A percentile compares a stretch with the other conserved stretches of the same genome.
Evolutionary conservation across 2,797 vertebrate genomes (phyloP).

Genomic region (Acanthornis magna): DNA sequence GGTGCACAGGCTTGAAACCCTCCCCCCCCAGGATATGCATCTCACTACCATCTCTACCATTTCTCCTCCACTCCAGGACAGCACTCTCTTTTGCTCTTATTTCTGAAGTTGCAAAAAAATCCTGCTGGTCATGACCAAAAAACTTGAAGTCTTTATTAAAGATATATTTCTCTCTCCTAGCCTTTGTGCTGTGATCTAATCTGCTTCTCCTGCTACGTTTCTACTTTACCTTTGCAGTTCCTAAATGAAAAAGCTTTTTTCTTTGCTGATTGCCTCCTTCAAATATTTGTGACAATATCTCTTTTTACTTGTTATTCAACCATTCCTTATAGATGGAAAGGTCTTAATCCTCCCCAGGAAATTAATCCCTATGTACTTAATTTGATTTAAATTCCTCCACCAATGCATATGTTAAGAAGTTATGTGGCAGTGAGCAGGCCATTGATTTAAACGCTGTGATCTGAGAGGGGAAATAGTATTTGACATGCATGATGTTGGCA

Average conservation of each 20-base stretch:
- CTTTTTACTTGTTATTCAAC: slow-evolving; percentile 1
- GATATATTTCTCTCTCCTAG: neutral
- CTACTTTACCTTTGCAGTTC: neutral
- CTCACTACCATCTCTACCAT: neutral
- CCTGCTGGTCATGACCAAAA: neutral
- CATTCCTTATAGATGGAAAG: neutral
- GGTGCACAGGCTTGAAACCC: neutral
- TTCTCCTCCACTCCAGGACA: neutral
- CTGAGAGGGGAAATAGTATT: neutral
- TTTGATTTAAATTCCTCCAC: slow-evolving; percentile 20
- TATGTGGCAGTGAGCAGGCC: neutral
- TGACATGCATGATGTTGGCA: neutral
- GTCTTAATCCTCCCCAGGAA: slow-evolving; percentile 22
- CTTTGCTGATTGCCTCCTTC: neutral
- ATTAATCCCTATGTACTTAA: slow-evolving; percentile 12
- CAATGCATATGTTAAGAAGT: neutral
- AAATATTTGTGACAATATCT: slow-evolving; percentile 9
- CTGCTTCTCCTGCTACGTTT: neutral
- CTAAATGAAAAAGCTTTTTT: neutral
- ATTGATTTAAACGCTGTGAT: neutral
- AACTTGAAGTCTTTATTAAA: neutral
- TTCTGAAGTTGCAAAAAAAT: neutral
- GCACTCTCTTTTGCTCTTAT: neutral
- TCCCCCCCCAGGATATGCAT: accelerated
- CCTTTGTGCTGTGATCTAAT: neutral